Percentiles rank a stretch among this genome's conserved stretches.
Evolutionary conservation across 2,797 vertebrate species (phyloP).

Genomic region (Alfaro cultratus): DNA sequence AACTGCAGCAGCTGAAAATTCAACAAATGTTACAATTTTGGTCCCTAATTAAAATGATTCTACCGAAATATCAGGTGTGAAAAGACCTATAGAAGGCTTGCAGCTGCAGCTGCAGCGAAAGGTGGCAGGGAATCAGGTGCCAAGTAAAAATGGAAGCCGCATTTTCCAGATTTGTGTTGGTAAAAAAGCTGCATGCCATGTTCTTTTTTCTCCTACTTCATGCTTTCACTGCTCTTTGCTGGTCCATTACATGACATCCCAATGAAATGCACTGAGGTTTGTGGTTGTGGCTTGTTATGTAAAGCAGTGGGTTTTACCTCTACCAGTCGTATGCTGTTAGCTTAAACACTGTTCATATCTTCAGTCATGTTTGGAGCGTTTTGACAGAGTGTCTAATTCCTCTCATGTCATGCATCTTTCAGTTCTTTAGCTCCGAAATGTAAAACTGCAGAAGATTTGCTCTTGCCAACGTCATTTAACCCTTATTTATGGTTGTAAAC

Average conservation of each 20-base stretch:
- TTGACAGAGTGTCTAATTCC: slow-evolving; percentile 36
- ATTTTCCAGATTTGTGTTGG: neutral
- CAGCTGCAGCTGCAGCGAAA: neutral
- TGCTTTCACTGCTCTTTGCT: neutral
- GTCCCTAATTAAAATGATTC: no score
- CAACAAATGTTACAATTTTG: no score
- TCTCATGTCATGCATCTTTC: neutral
- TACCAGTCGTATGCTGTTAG: neutral
- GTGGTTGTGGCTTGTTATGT: no score
- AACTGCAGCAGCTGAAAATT: no score
- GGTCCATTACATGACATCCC: neutral
- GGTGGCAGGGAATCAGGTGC: neutral
- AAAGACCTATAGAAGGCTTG: neutral
- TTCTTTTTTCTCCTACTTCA: neutral
- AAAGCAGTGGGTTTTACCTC: neutral
- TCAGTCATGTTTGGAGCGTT: neutral
- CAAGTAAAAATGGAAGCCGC: neutral
- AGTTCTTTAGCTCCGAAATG: slow-evolving; percentile 12
- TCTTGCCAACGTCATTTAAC: slow-evolving; percentile 14
- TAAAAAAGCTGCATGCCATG: neutral
- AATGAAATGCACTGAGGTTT: no score
- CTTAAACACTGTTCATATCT: neutral
- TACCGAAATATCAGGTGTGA: no score
- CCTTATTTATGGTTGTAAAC: slow-evolving; percentile 5
- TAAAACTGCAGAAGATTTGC: slow-evolving; percentile 2